Conservation (phyloP, 53 echinoderm and acorn worm species). For the Luidia sarsii region DNA sequence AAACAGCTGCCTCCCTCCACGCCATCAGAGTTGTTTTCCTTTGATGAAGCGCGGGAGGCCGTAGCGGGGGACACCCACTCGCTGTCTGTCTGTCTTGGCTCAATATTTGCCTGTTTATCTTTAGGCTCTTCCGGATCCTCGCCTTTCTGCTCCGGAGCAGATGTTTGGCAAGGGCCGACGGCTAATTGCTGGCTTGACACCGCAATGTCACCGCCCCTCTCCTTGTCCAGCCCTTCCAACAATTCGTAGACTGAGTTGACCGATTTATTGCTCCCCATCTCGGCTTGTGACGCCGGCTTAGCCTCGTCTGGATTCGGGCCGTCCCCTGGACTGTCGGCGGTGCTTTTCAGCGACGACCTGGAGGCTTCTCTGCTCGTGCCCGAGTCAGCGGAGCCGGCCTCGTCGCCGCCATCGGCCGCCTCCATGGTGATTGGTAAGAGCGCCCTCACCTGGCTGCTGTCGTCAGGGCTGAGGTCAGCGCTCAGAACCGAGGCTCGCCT, state of each 20-base stretch:
- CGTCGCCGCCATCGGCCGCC: not conserved
- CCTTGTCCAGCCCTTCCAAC: not conserved
- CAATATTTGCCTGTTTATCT: conserved; percentile 1
- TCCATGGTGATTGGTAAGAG: not conserved
- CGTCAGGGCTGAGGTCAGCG: not conserved
- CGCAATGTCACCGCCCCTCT: not conserved
- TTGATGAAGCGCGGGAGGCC: too few relatives aligned
- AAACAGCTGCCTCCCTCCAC: too few relatives aligned
- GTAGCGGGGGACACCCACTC: too few relatives aligned
- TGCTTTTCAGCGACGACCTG: not conserved
- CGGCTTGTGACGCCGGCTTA: too few relatives aligned
- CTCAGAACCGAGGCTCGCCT: not conserved
- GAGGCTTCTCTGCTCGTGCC: not conserved
- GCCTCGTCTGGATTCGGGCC: not conserved
- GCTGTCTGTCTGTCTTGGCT: not conserved
- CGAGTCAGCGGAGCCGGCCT: not conserved
- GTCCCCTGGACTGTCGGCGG: not conserved
- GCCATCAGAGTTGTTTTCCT: too few relatives aligned
- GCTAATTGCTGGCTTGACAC: not conserved
- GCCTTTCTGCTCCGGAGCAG: not conserved
- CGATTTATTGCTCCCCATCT: not conserved
- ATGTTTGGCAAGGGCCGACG: not conserved
- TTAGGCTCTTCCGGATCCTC: not conserved
- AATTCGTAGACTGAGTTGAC: not conserved
- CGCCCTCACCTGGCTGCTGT: not conserved